Evolutionary conservation across 2,888 invertebrate species (phyloP).

Genomic region (Xanthostigma xanthostigma): DNA sequence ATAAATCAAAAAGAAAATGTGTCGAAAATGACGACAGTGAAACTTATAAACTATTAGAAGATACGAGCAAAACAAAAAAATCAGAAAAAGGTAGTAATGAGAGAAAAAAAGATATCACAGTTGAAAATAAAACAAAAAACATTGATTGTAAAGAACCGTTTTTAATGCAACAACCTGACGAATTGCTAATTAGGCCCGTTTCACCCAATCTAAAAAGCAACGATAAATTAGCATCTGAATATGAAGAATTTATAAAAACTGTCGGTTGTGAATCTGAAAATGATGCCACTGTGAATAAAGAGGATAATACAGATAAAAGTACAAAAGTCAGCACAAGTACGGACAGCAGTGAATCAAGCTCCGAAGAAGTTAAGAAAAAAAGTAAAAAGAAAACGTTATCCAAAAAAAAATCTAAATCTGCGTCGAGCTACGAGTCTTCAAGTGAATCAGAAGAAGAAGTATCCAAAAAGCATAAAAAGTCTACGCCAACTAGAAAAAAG

Average conservation of each 20-base stretch:
- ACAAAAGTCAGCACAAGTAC: not conserved
- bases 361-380: not conserved
- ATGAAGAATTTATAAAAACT: constrained; percentile 43
- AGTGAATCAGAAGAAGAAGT: too few relatives aligned
- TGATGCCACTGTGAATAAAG: not conserved
- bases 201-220: not conserved
- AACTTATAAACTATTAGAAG: not conserved
- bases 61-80: not conserved
- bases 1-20: too few relatives aligned
- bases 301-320: not conserved
- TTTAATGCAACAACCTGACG: too few relatives aligned
- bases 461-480: too few relatives aligned
- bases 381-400: not conserved
- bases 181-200: too few relatives aligned
- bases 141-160: constrained; percentile 3
- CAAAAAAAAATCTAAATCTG: too few relatives aligned
- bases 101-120: constrained; percentile 5
- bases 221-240: constrained; percentile 30
- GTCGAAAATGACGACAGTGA: too few relatives aligned
- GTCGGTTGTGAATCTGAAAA: constrained; percentile 22
- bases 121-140: constrained; percentile 10
- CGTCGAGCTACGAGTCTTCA: too few relatives aligned
- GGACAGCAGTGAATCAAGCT: not conserved
- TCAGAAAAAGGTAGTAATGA: constrained; percentile 1
- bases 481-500: too few relatives aligned